These are phyloP conservation scores for Stenichneumon culpator DNA, from an alignment of 2,888 invertebrate genomes.

Conservation along the genomic window DNA sequence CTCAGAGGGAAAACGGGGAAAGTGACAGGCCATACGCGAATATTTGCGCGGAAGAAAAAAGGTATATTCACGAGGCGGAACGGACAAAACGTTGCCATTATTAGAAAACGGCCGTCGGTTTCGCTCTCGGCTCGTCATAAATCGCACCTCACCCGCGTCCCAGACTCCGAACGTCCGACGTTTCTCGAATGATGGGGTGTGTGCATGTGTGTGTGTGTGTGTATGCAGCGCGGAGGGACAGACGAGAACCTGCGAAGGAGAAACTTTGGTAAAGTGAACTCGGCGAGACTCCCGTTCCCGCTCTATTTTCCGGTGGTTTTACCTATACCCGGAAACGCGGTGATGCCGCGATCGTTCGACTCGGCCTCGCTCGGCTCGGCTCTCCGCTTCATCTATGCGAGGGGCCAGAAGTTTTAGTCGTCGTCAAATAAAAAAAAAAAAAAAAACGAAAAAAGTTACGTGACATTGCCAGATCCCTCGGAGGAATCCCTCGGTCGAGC, in stretches of 20 bases:
- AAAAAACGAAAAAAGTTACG: slow-evolving; percentile 58
- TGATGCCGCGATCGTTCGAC: slow-evolving; percentile 60
- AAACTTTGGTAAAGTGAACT: slow-evolving; percentile 71
- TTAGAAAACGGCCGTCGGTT: slow-evolving; percentile 64
- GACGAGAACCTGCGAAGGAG: slow-evolving; percentile 38
- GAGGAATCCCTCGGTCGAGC: slow-evolving; percentile 34
- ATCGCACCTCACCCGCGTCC: slow-evolving; percentile 58
- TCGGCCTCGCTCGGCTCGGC: slow-evolving; percentile 34
- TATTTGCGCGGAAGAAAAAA: slow-evolving; percentile 41
- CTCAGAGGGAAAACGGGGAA: neutral
- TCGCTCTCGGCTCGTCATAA: slow-evolving; percentile 68
- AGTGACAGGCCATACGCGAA: slow-evolving; percentile 20
- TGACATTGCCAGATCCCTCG: slow-evolving; percentile 46
- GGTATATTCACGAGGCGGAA: slow-evolving; percentile 40
- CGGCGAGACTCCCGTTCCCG: slow-evolving; percentile 65
- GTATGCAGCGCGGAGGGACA: neutral
- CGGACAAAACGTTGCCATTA: slow-evolving; percentile 66
- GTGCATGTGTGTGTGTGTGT: neutral
- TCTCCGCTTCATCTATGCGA: slow-evolving; percentile 36
- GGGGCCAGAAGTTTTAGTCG: slow-evolving; percentile 64
- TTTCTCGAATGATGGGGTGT: slow-evolving; percentile 50
- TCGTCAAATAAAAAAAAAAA: slow-evolving; percentile 45
- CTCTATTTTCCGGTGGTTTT: slow-evolving; percentile 68
- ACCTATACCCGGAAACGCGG: slow-evolving; percentile 67
- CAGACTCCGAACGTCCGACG: slow-evolving; percentile 61